Evolutionary conservation across 1,140 invertebrate genomes (phyloP), one percentile per base, ranked within the genome.

Genomic region (Cotesia glomerata): DNA sequence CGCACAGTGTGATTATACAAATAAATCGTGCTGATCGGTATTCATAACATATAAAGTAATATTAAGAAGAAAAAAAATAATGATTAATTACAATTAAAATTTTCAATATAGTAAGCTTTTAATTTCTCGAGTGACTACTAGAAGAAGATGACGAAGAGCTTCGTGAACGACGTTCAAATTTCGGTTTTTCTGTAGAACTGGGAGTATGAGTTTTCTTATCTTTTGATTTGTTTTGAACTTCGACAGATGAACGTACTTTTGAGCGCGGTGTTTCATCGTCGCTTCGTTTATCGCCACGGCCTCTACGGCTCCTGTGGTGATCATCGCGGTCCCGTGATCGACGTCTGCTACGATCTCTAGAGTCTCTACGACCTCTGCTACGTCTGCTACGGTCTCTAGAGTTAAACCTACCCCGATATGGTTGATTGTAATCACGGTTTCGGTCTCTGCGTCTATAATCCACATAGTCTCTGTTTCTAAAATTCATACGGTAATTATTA

Each of bases 81-180:
- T 7, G 7, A 45, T 45, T 45, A 5, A 45, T 45, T 45, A 45
- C 11, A 45, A 45, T 51, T 51, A 1, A 26, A 16, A 54, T 35
- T 14, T 32, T 35, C 14, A 13, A 35, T 5, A 14, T 45, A 64
- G 5, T 26, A 26, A 26, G 51, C 32, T 45, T 39, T 78, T 80
- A 84, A 39, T 81, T 70, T 80, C 80, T 84, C 61, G 83, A 84
- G 64, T 81, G 81, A 59, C 77, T 80, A 63, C 83, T 84, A 71
- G 80, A 82, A 5, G 76, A 79, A 34, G 80, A 84, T 32, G 8
- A 45, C 39, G 39, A 45, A 45, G 75, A 80, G 67, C 80, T 82
- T 26, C 82, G 81, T 32, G 83, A 85, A 56, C 78, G 78, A 32
- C 83, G 81, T 74, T 85, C 84, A 52, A 85, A 83, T 77, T 82